A percentile compares a stretch with the other conserved stretches of the same genome.
Evolutionary conservation across 1,140 invertebrate genomes (phyloP).

Genomic region (Cylas formicarius): DNA sequence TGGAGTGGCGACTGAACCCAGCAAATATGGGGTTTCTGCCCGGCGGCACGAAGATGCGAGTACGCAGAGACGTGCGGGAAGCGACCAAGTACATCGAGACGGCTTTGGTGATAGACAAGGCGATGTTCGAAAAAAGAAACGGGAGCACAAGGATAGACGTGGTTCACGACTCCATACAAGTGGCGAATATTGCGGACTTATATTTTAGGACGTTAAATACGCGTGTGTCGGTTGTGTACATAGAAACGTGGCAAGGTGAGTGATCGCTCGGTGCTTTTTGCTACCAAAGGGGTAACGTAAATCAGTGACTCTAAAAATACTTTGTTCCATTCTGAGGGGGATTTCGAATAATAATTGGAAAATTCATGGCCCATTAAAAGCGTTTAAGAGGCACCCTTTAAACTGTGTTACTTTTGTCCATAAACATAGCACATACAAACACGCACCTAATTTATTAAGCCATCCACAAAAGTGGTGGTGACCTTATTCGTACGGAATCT

Average conservation of each 20-base stretch:
- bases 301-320: too few species aligned
- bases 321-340: too few species aligned
- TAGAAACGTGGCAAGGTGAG: constrained; percentile 84
- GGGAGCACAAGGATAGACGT: constrained; percentile 82
- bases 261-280: too few species aligned
- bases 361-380: too few species aligned
- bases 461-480: too few species aligned
- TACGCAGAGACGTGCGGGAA: constrained; percentile 72
- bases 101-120: constrained; percentile 84
- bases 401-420: too few species aligned
- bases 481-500: too few species aligned
- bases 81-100: constrained; percentile 89
- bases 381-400: too few species aligned
- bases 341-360: too few species aligned
- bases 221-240: constrained; percentile 86
- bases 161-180: constrained; percentile 90
- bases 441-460: too few species aligned
- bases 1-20: constrained; percentile 64
- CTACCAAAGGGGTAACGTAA: too few species aligned
- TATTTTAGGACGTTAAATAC: constrained; percentile 76
- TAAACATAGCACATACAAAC: too few species aligned
- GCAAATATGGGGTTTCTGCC: neutral
- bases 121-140: constrained; percentile 89
- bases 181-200: constrained; percentile 93
- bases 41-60: constrained; percentile 18